phyloP scores from a whole-genome alignment of 2,113 vertebrate genomes.

The Nothobranchius kuhntae region DNA sequence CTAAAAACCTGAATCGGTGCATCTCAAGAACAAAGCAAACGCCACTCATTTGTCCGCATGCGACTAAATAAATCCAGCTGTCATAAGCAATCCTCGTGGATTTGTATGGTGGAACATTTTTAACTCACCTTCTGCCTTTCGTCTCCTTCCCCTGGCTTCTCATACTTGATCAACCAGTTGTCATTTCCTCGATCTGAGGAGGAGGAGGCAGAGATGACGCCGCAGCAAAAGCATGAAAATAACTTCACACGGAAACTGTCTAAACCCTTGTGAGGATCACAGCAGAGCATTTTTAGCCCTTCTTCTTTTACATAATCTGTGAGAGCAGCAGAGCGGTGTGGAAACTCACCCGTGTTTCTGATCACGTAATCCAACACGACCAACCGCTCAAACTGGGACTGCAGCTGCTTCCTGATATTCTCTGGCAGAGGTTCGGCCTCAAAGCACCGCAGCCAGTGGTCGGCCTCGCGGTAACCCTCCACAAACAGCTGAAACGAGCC shows the following conservation, averaged over 20 bases:
- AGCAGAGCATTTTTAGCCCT: neutral
- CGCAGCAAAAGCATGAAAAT: neutral
- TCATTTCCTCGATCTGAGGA: constrained; percentile 93
- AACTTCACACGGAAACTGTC: neutral
- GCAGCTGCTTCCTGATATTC: constrained; percentile 96
- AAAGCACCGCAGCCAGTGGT: constrained; percentile 95
- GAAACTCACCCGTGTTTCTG: constrained; percentile 88
- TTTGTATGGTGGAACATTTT: neutral
- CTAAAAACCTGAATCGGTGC: too few species aligned
- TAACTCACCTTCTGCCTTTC: constrained; percentile 80
- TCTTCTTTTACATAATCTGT: too few species aligned
- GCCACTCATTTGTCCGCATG: too few species aligned
- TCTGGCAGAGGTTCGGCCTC: constrained; percentile 95
- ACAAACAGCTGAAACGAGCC: constrained; percentile 98
- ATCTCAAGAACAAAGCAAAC: too few species aligned
- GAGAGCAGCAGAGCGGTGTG: neutral
- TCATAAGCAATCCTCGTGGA: too few species aligned
- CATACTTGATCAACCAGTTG: constrained; percentile 96
- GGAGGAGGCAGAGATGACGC: neutral
- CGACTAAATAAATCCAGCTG: too few species aligned
- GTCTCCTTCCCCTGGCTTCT: constrained; percentile 81
- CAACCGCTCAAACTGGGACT: constrained; percentile 94
- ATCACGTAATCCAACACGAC: constrained; percentile 96
- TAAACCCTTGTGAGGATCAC: neutral
- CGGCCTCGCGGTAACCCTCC: constrained; percentile 94